Evolutionary conservation across 2,113 vertebrate species (phyloP).

Genomic region (Proteles cristata): DNA sequence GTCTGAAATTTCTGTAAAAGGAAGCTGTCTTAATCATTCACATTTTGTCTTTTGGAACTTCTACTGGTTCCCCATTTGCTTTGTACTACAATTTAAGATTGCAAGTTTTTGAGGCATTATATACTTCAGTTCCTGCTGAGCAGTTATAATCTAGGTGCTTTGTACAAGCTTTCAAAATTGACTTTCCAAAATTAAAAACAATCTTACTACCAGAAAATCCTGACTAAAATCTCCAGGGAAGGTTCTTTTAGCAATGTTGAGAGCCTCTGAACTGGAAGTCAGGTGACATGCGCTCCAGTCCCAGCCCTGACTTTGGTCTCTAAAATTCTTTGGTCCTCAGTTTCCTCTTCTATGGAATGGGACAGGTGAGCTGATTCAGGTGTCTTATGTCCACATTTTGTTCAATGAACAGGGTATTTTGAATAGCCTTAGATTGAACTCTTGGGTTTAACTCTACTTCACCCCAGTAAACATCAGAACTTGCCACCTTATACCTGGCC

Average conservation of each 20-base stretch:
- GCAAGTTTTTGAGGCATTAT: not conserved
- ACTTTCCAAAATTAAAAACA: not conserved
- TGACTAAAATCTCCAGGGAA: not conserved
- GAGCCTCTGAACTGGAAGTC: not conserved
- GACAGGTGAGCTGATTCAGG: not conserved
- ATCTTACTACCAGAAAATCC: not conserved
- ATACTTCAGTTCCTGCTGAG: conserved; percentile 20
- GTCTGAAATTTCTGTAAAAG: not conserved
- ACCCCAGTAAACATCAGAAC: not conserved
- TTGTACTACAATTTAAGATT: not conserved
- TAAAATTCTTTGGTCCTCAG: not conserved
- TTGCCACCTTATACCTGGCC: not conserved
- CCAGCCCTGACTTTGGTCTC: not conserved
- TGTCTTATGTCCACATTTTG: not conserved
- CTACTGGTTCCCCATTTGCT: not conserved
- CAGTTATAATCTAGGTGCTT: not conserved
- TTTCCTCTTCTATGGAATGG: not conserved
- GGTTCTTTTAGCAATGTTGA: not conserved
- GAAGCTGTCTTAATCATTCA: not conserved
- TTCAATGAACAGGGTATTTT: not conserved
- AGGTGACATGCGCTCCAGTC: not conserved
- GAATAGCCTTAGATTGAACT: not conserved
- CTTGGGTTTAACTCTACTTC: not conserved
- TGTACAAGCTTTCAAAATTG: not conserved
- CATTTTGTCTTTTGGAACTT: not conserved